Conservation (phyloP, 1,140 invertebrate species). For the Drosophila repletoides region DNA sequence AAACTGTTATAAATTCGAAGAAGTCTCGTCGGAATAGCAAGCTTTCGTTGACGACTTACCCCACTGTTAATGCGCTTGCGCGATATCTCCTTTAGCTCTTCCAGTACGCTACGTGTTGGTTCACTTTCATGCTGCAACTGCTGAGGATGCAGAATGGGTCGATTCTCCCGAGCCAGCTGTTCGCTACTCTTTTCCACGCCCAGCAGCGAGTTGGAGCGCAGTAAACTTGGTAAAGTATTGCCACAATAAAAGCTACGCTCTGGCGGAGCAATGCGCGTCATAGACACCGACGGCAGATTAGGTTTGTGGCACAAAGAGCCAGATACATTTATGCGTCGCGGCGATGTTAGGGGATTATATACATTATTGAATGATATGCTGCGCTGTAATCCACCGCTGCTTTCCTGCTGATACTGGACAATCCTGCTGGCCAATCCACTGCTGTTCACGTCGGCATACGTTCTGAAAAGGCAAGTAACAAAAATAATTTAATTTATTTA, state of each 20-base stretch:
- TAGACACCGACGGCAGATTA: conserved; percentile 64
- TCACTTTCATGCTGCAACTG: conserved; percentile 69
- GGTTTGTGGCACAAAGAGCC: conserved; percentile 68
- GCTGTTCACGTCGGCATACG: conserved; percentile 82
- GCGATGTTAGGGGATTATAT: conserved; percentile 74
- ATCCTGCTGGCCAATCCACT: conserved; percentile 82
- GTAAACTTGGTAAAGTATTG: conserved; percentile 65
- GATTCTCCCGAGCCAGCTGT: conserved; percentile 68
- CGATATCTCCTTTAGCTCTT: conserved; percentile 83
- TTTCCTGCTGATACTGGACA: conserved; percentile 79
- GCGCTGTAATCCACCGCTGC: conserved; percentile 49
- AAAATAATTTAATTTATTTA: background rate
- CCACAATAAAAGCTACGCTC: conserved; percentile 65
- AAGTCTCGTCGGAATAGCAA: too few species aligned
- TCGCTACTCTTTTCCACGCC: conserved; percentile 62
- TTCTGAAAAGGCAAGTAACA: conserved; percentile 41
- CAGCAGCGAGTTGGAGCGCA: conserved; percentile 72
- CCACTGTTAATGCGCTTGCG: conserved; percentile 83
- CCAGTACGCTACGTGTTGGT: conserved; percentile 83
- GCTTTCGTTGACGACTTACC: conserved; percentile 79
- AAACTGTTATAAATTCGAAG: too few species aligned
- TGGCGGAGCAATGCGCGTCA: conserved; percentile 81
- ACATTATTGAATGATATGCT: conserved; percentile 68
- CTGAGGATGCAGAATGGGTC: conserved; percentile 74
- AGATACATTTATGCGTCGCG: conserved; percentile 52